Conservation (phyloP, 2,888 invertebrate genomes). For the Hypomecis punctinalis region DNA sequence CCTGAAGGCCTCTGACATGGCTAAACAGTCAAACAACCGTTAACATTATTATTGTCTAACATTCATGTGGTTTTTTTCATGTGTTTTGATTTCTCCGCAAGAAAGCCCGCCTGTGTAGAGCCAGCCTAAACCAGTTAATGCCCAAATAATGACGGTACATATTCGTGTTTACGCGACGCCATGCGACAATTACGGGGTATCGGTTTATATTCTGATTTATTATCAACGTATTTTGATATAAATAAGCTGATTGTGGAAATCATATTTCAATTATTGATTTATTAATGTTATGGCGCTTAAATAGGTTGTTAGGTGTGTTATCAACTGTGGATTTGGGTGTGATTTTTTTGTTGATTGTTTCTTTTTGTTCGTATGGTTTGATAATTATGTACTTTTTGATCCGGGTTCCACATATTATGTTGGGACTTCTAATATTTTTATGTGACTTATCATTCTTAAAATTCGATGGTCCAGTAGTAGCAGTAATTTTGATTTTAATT, state of each 20-base stretch:
- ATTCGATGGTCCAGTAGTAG: too few relatives aligned
- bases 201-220: slow-evolving; percentile 35
- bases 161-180: slow-evolving; percentile 38
- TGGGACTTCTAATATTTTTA: too few relatives aligned
- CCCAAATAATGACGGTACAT: slow-evolving; percentile 41
- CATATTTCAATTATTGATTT: slow-evolving; percentile 39
- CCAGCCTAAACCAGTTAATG: slow-evolving; percentile 29
- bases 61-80: too few relatives aligned
- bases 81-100: slow-evolving; percentile 14
- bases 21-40: too few relatives aligned
- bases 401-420: too few relatives aligned
- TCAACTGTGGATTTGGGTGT: slow-evolving; percentile 1
- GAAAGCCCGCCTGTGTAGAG: slow-evolving; percentile 16
- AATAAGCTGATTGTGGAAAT: slow-evolving; percentile 39
- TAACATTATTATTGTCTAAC: too few relatives aligned
- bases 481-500: too few relatives aligned
- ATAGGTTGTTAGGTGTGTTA: slow-evolving; percentile 12
- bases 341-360: background rate
- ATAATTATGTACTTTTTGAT: too few relatives aligned
- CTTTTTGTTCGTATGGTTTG: background rate
- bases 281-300: slow-evolving; percentile 24
- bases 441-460: too few relatives aligned
- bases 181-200: slow-evolving; percentile 39
- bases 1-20: too few relatives aligned
- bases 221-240: slow-evolving; percentile 30